Evolutionary conservation across 2,888 invertebrate species (phyloP).

Genomic region (Congeria kusceri): DNA sequence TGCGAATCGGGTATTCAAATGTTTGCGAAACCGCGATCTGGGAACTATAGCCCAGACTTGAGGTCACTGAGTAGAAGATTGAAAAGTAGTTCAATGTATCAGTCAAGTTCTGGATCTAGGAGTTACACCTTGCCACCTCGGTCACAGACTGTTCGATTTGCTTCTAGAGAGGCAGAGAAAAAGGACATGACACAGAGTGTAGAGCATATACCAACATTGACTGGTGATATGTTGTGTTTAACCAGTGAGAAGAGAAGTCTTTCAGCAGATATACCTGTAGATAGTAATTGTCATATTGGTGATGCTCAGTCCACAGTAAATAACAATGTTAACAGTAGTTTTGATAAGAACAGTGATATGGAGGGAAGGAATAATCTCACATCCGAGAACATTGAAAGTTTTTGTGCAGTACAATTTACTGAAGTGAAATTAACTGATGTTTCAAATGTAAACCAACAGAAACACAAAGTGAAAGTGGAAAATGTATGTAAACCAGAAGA

Average conservation of each 20-base stretch:
- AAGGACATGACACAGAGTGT: slow-evolving; percentile 50
- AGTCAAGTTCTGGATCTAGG: slow-evolving; percentile 53
- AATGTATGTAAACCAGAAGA: too few species aligned
- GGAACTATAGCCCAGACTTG: slow-evolving; percentile 41
- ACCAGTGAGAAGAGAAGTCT: slow-evolving; percentile 45
- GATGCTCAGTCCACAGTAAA: too few species aligned
- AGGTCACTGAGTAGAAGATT: slow-evolving; percentile 33
- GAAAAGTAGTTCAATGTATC: slow-evolving; percentile 70
- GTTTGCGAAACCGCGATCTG: slow-evolving; percentile 25
- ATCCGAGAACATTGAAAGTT: too few species aligned
- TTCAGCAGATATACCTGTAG: slow-evolving; percentile 35
- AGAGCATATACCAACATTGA: slow-evolving; percentile 39
- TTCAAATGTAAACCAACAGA: too few species aligned
- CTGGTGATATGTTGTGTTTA: slow-evolving; percentile 16
- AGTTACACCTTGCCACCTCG: slow-evolving; percentile 66
- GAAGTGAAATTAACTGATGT: too few species aligned
- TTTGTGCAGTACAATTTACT: too few species aligned
- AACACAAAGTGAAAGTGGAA: too few species aligned
- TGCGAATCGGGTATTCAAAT: slow-evolving; percentile 55
- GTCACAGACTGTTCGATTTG: slow-evolving; percentile 57
- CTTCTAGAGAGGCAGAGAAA: slow-evolving; percentile 16
- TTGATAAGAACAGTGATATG: too few species aligned
- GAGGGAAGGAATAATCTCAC: too few species aligned
- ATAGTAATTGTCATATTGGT: too few species aligned
- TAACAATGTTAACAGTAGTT: too few species aligned